Evolutionary conservation across 2,797 vertebrate genomes (phyloP), one percentile per base, ranked within the genome.

Genomic region (Basileuterus tristriatus): DNA sequence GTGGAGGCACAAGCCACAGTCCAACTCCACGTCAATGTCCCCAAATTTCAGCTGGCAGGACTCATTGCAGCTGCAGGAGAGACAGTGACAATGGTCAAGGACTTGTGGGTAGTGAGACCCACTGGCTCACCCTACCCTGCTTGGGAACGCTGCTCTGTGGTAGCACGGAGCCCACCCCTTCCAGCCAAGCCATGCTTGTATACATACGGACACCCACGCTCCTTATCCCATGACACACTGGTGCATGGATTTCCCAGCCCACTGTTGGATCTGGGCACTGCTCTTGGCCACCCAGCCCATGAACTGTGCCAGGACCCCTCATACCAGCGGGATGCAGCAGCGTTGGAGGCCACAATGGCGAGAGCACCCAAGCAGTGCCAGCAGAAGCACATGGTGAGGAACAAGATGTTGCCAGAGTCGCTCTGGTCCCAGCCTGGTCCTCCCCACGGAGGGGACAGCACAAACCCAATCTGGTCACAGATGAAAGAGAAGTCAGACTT

Each of bases 301-400:
- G 29, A 46, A 5, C 2, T 3, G 49, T 32, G 21, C 44, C 2
- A 7, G 44, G 15, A 41, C 19, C 49, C 56, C 26, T 98, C 98
- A 67, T 98, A 99, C 99, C 98, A 98, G 96, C 94, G 98, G 80
- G 98, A 97, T 0, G 93, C 70, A 5, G 91, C 92, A 6, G 98
- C 97, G 37, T 96, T 98, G 43, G 68, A 93, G 9, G 93, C 81
- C 59, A 98, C 87, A 14, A 98, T 60, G 9, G 98, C 53, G 18
- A 99, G 39, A 16, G 98, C 98, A 0, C 96, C 96, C 2, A 97
- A 52, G 9, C 98, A 97, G 95, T 99, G 99, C 99, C 99, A 99
- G 96, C 98, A 99, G 98, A 98, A 99, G 91, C 99, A 99, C 98
- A 99, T 98, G 32, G 99, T 99, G 96, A 99, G 94, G 44, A 99